Evolutionary conservation across 2,113 vertebrate genomes (phyloP).

Genomic region (Bothrops jararaca): DNA sequence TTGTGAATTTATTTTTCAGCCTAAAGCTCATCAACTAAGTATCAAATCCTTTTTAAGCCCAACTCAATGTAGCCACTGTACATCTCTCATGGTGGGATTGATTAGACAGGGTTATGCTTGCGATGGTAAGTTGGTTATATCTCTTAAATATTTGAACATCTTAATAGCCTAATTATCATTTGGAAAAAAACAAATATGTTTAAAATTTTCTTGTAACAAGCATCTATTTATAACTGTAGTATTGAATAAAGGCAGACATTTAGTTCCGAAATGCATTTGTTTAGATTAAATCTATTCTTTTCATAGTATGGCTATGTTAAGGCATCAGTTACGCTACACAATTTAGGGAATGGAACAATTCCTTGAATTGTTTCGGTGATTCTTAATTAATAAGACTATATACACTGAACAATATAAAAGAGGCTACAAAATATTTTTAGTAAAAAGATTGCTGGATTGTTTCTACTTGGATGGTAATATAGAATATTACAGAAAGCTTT

Average conservation of each 20-base stretch:
- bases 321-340: background rate
- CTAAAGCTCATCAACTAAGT: conserved; percentile 92
- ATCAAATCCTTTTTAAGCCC: conserved; percentile 94
- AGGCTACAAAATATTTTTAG: background rate
- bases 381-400: background rate
- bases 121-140: conserved; percentile 78
- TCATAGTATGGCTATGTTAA: background rate
- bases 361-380: background rate
- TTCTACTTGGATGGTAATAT: background rate
- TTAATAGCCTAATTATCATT: background rate
- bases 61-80: conserved; percentile 93
- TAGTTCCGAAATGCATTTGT: background rate
- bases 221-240: background rate
- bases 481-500: background rate
- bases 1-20: conserved; percentile 72
- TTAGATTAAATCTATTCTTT: background rate
- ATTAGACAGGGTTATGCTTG: conserved; percentile 92
- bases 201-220: background rate
- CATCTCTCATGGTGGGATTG: conserved; percentile 95
- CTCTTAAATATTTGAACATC: background rate
- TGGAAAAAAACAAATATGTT: background rate
- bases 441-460: background rate
- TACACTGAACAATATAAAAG: background rate
- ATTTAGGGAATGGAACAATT: background rate
- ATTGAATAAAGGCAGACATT: background rate